A percentile compares a stretch with the other conserved stretches of the same genome.
phyloP scores from a whole-genome alignment of 2,888 invertebrate species.

The Agrotis puta region DNA sequence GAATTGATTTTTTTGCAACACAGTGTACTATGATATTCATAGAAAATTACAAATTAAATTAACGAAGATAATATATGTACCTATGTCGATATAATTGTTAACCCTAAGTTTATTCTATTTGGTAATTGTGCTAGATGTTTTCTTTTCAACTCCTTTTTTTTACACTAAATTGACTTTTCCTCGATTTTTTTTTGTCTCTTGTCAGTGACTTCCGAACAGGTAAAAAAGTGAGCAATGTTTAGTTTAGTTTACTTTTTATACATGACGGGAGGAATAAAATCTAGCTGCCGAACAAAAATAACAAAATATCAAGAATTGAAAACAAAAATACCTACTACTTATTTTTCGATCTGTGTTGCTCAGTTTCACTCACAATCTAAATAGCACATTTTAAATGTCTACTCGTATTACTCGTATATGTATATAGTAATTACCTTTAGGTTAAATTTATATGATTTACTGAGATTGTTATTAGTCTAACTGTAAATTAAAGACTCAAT shows the following conservation, averaged over 20 bases:
- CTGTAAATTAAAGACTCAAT: conserved; percentile 1
- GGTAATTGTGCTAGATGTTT: conserved; percentile 29
- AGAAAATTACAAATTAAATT: neutral
- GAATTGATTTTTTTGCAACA: conserved; percentile 9
- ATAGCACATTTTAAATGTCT: neutral
- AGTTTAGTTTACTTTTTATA: neutral
- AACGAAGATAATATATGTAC: neutral
- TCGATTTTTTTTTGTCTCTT: neutral
- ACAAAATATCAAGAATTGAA: neutral
- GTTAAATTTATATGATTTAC: conserved; percentile 7
- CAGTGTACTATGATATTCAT: neutral
- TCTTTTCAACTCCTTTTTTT: conserved; percentile 20
- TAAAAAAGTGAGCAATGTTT: conserved; percentile 18
- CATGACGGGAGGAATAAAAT: neutral
- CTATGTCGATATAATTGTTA: neutral
- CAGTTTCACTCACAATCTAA: neutral
- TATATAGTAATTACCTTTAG: conserved; percentile 14
- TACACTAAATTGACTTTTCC: conserved; percentile 10
- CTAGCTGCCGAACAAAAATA: neutral
- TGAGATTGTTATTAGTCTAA: conserved; percentile 18
- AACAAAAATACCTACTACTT: too few relatives aligned
- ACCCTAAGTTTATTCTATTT: neutral
- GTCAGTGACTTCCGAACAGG: conserved; percentile 36
- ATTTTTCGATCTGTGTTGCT: neutral
- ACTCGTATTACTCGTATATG: neutral